These are phyloP conservation scores for Pristionchus pacificus DNA, from an alignment of 1,140 invertebrate species.

Conservation along the genomic window DNA sequence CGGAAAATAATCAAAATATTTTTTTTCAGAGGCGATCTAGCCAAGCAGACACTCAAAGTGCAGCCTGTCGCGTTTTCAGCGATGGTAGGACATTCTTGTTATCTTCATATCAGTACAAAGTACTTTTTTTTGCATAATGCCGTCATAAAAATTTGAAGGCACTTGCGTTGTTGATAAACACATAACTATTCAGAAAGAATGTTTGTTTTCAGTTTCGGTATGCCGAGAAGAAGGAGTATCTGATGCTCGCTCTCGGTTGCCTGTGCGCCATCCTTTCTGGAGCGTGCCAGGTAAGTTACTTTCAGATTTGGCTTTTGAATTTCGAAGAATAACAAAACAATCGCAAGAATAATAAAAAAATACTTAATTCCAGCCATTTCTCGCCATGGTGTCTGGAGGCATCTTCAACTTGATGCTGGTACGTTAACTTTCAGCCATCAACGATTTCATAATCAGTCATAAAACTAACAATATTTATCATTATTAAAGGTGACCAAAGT, in stretches of 20 bases:
- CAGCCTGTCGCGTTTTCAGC: background rate
- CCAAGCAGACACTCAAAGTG: background rate
- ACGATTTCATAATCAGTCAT: background rate
- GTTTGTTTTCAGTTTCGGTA: background rate
- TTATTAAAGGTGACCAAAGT: too few relatives aligned
- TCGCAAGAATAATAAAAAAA: background rate
- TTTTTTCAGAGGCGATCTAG: background rate
- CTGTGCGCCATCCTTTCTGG: background rate
- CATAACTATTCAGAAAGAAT: background rate
- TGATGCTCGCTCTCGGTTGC: background rate
- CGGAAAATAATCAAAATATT: too few relatives aligned
- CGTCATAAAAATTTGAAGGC: too few relatives aligned
- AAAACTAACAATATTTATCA: background rate
- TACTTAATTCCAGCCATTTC: background rate
- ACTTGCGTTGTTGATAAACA: background rate
- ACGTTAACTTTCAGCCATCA: background rate
- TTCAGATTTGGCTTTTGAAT: background rate
- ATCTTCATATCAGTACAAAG: too few relatives aligned
- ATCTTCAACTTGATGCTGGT: background rate
- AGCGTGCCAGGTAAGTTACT: background rate
- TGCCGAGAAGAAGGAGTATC: background rate
- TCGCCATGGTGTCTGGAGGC: background rate
- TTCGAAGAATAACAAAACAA: background rate
- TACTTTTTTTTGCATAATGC: too few relatives aligned
- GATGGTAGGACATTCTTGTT: background rate